Evolutionary conservation across 2,113 vertebrate genomes (phyloP), one percentile per base, ranked within the genome.

Genomic region (Boulengeromyrus knoepffleri): DNA sequence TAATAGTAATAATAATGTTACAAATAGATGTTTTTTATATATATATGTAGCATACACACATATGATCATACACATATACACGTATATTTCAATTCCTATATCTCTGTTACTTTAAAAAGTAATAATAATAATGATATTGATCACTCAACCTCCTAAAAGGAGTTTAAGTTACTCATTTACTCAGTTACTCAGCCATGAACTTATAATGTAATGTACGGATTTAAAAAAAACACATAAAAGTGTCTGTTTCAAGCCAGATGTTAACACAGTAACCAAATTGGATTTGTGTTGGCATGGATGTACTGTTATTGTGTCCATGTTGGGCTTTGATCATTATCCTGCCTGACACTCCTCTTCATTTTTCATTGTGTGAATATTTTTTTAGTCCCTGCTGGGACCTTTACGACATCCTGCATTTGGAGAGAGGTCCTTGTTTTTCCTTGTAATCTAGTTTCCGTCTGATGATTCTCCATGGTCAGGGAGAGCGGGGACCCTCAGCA

Each of bases 391-490:
- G 15, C 0, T 70, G 50, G 31, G n/a, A 70, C 46, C 27, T 66
- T 84, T 24, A 50, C 19, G 53, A 90, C 90, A 90, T 91, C 91
- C 45, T 36, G 45, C 15, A 1, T 87, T 50, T 31, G 5, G 49
- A 50, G 47, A 17, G 24, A 6, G 49, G 13, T 50, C 49, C 49
- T 27, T 87, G 9, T 87, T 49, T n/a, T 10, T n/a, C 21, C 47
- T 87, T 10, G 36, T 42, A n/a, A 50, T 19, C 46, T 50, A 15
- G 36, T 87, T 87, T 53, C 6, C 2, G 13, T 49, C 15, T 6
- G 46, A 70, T 13, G 27, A 27, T 31, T 31, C 27, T 70, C n/a
- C 3, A 2, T 31, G 62, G n/a, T 70, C 3, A 13, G 27, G 27
- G 62, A 70, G 62, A 70, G 62, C 1, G 3, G 27, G 9, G n/a